Percentiles rank a stretch among this genome's conserved stretches.
phyloP scores from a whole-genome alignment of 92 coral and sea anemone species.

The Porites evermanni region DNA sequence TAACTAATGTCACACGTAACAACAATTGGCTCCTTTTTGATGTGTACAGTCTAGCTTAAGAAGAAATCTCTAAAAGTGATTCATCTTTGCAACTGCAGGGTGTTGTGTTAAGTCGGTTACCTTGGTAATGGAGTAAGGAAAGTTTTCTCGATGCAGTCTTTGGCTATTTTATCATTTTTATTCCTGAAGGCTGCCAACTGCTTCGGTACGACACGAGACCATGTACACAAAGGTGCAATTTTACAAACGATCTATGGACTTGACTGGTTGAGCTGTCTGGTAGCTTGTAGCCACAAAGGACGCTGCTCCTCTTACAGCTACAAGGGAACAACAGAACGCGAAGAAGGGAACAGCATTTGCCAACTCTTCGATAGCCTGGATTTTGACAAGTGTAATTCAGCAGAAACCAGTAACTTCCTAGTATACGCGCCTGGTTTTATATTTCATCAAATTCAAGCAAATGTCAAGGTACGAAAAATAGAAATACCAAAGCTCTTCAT shows the following conservation, averaged over 20 bases:
- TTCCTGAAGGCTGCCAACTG: neutral
- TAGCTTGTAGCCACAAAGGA: slow-evolving; percentile 31
- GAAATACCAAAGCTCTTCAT: neutral
- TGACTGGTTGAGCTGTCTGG: slow-evolving; percentile 59
- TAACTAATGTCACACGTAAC: neutral
- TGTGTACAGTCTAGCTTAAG: neutral
- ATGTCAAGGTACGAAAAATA: neutral
- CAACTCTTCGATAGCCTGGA: neutral
- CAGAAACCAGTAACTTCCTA: neutral
- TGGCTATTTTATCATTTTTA: neutral
- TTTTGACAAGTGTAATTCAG: slow-evolving; percentile 6
- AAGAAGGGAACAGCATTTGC: neutral
- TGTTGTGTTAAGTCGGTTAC: neutral
- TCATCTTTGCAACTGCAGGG: neutral
- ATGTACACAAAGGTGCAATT: slow-evolving; percentile 20
- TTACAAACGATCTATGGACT: slow-evolving; percentile 10
- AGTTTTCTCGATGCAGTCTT: neutral
- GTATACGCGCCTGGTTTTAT: neutral
- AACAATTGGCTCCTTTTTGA: neutral
- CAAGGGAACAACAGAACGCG: neutral
- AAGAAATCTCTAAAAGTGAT: neutral
- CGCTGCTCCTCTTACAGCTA: slow-evolving; percentile 54
- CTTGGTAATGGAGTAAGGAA: neutral
- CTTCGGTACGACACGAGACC: slow-evolving; percentile 16
- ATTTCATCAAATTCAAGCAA: slow-evolving; percentile 2